Percentiles rank a stretch among this genome's conserved stretches.
phyloP scores from a whole-genome alignment of 2,797 vertebrate genomes.

The Oreortyx pictus region DNA sequence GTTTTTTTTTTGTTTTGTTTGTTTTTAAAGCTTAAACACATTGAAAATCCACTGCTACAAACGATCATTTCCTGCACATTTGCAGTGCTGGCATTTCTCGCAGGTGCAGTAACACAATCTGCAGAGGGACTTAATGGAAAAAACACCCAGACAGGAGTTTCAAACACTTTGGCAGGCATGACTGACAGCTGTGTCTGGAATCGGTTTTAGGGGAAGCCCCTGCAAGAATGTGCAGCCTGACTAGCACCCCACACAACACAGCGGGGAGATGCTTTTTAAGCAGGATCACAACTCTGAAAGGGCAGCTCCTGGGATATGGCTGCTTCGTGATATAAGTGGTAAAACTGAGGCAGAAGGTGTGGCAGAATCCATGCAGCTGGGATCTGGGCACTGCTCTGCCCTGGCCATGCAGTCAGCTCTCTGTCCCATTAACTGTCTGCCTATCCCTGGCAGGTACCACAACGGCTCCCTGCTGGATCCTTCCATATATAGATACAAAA shows the following conservation, averaged over 20 bases:
- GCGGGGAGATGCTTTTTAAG: background rate
- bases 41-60: background rate
- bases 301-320: background rate
- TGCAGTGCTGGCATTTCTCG: background rate
- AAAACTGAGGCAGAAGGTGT: conserved; percentile 22
- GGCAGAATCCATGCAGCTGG: background rate
- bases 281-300: background rate
- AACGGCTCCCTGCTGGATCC: conserved; percentile 88
- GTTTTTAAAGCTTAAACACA: accelerated
- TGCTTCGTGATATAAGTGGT: background rate
- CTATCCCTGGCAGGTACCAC: conserved; percentile 87
- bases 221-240: background rate
- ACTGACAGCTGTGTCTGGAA: background rate
- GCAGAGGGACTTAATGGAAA: background rate
- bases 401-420: background rate
- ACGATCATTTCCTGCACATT: background rate
- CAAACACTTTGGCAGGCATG: background rate
- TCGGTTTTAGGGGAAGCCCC: background rate
- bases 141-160: background rate
- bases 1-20: accelerated
- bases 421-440: background rate
- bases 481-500: conserved; percentile 82
- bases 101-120: background rate
- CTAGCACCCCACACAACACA: background rate
- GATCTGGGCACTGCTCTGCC: accelerated